Conservation (phyloP, 2,797 vertebrate species). For the Dryobates pubescens region DNA sequence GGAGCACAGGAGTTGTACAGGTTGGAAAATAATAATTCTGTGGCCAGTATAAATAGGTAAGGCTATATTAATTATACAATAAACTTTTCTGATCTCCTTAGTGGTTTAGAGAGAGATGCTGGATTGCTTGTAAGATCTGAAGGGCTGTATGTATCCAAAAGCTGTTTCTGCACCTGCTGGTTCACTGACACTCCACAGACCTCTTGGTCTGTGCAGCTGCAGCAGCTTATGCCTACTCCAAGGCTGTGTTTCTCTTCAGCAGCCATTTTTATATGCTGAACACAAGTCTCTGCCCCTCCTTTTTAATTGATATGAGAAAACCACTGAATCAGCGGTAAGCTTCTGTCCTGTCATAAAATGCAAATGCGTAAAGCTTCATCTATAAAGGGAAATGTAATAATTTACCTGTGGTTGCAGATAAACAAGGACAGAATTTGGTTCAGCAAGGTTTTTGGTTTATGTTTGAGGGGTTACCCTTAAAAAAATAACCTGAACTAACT, state of each 20-base stretch:
- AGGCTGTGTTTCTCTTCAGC: constrained; percentile 31
- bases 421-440: neutral
- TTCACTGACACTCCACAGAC: constrained; percentile 21
- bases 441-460: neutral
- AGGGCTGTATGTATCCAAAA: neutral
- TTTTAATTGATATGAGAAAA: neutral
- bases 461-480: neutral
- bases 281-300: neutral
- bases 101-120: neutral
- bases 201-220: neutral
- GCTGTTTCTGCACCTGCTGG: constrained; percentile 43
- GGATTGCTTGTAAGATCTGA: neutral
- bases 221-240: neutral
- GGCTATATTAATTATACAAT: neutral
- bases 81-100: neutral
- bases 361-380: neutral
- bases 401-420: neutral
- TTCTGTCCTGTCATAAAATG: neutral
- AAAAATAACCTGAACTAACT: neutral
- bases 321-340: constrained; percentile 18
- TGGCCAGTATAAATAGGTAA: neutral
- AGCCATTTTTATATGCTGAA: constrained; percentile 15
- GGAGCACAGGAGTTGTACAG: neutral
- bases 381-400: neutral
- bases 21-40: neutral